Evolutionary conservation across 2,113 vertebrate species (phyloP), one percentile per base, ranked within the genome.

Genomic region (Pardalotus punctatus): DNA sequence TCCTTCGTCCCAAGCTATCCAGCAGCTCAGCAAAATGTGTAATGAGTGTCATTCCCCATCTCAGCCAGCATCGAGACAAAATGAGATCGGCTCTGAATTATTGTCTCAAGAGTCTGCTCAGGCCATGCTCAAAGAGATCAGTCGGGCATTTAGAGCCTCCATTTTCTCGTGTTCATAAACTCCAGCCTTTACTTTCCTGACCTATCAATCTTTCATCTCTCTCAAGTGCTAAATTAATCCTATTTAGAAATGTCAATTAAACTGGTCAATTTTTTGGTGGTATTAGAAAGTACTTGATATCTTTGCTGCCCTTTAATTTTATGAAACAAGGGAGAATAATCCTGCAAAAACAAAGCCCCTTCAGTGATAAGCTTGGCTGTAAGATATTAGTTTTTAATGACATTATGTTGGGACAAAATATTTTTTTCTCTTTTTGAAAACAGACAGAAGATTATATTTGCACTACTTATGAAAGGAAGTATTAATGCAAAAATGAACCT

Each of bases 211-310:
- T n/a, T 56, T 47, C 62, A 79, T 71, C 82, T 80, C 53, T 76
- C 82, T 86, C 69, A 82, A 93, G 69, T 43, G 47, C 42, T 84
- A 82, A 91, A 91, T 94, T 92, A 93, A 95, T 97, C 87, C 57
- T 82, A 80, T 83, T 95, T 58, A 36, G 87, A 94, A 96, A 90
- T 86, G 94, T 77, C 94, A 94, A 84, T 93, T 92, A 94, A 81
- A 86, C 5, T 3, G 7, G 79, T 62, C 86, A 50, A 19, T 15
- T 81, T 80, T 86, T 47, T 83, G 64, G 76, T 82, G 57, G 43
- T 48, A 80, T 92, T 95, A 94, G 81, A 42, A 67, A 62, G 53
- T 13, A 67, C 67, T 90, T 92, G 40, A 71, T 88, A 77, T 76
- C 81, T 74, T 67, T 31, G 13, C 48, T 81, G 70, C 77, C 93